phyloP scores from a whole-genome alignment of 2,113 vertebrate species.

The Tricholaema leucomelas region DNA sequence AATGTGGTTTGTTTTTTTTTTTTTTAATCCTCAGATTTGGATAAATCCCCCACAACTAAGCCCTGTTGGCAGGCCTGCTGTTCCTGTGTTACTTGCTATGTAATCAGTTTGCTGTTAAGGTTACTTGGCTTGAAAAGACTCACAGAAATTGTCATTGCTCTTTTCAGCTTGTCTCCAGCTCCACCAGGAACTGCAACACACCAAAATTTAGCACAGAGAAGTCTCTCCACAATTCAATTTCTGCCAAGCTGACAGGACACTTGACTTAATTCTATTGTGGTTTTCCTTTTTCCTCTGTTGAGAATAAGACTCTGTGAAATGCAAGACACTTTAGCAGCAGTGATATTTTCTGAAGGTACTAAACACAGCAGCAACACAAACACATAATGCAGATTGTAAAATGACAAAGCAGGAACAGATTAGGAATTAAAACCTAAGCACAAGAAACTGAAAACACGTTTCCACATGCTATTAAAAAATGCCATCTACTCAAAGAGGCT shows the following conservation, averaged over 20 bases:
- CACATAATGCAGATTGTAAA: rapidly evolving
- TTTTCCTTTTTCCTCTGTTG: background rate
- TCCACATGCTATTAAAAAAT: background rate
- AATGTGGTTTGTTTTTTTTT: background rate
- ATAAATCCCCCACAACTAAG: background rate
- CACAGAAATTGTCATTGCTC: background rate
- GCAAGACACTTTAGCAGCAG: background rate
- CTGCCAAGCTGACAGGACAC: background rate
- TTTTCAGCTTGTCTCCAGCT: background rate
- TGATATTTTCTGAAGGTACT: background rate
- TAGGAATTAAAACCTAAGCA: background rate
- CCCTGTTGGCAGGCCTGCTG: background rate
- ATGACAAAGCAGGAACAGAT: background rate
- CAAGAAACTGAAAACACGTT: background rate
- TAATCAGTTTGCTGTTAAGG: background rate
- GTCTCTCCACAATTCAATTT: background rate
- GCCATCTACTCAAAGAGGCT: background rate
- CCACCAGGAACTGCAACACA: background rate
- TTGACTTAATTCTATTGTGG: background rate
- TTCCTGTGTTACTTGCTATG: rapidly evolving
- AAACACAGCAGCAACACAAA: background rate
- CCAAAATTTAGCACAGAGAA: background rate
- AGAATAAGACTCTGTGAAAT: background rate
- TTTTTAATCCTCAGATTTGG: background rate
- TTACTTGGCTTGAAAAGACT: background rate